phyloP scores from a whole-genome alignment of 2,797 vertebrate genomes.

The Cyclopterus lumpus region DNA sequence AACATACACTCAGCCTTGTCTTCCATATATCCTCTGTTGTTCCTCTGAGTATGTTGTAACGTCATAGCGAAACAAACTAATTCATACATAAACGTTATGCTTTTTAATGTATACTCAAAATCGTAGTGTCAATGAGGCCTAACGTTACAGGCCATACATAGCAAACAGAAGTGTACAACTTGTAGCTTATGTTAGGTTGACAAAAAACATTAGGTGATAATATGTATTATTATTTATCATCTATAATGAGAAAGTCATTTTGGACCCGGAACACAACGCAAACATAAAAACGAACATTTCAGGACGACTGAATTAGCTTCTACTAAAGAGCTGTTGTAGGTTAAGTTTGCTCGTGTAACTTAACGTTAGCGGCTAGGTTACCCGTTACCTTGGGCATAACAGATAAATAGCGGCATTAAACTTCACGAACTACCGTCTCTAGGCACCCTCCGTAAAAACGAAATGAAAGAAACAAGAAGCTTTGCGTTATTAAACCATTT shows the following conservation, averaged over 20 bases:
- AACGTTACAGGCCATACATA: background rate
- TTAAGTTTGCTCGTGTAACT: background rate
- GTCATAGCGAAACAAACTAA: background rate
- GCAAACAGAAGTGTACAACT: background rate
- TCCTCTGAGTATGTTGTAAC: background rate
- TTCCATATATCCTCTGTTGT: background rate
- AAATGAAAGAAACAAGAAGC: too few relatives aligned
- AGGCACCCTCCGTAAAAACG: rapidly evolving
- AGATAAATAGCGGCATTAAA: background rate
- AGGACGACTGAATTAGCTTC: background rate
- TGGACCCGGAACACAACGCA: background rate
- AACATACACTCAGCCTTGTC: background rate
- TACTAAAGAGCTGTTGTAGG: background rate
- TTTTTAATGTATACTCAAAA: background rate
- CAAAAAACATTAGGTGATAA: background rate
- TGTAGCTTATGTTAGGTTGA: background rate
- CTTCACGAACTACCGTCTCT: rapidly evolving
- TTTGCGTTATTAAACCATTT: background rate
- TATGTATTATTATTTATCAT: background rate
- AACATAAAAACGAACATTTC: background rate
- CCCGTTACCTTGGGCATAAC: background rate
- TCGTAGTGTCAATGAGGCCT: background rate
- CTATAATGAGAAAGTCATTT: background rate
- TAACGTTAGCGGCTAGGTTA: background rate
- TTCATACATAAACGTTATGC: background rate